Evolutionary conservation across 2,797 vertebrate species (phyloP).

Genomic region (Cirrhinus molitorella): DNA sequence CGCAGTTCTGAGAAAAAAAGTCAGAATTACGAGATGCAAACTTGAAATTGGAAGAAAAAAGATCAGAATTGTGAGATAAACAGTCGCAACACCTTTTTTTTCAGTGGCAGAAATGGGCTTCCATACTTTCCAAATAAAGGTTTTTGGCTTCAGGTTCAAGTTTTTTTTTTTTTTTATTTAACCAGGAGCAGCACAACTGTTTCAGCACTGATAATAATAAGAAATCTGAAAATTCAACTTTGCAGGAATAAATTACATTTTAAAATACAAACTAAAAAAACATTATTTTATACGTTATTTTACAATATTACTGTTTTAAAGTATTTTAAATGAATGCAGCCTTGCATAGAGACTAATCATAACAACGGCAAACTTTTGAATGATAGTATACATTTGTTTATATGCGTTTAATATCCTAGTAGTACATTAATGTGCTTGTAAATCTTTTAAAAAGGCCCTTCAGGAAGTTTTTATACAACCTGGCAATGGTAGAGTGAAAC

Average conservation of each 20-base stretch:
- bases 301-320: background rate
- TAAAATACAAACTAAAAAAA: background rate
- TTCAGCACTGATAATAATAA: background rate
- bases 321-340: background rate
- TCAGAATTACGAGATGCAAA: too few species aligned
- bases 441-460: slow-evolving; percentile 36
- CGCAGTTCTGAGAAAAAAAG: too few species aligned
- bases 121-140: background rate
- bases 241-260: background rate
- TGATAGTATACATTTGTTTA: background rate
- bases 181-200: background rate
- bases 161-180: background rate
- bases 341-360: background rate
- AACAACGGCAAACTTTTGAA: background rate
- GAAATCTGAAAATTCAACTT: background rate
- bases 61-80: too few species aligned
- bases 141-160: too few species aligned
- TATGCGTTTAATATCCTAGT: slow-evolving; percentile 14
- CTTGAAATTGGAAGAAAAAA: too few species aligned
- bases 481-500: slow-evolving; percentile 35
- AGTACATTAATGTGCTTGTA: slow-evolving; percentile 36
- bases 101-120: too few species aligned
- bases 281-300: background rate
- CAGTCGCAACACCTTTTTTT: too few species aligned
- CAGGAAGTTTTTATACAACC: slow-evolving; percentile 27